Evolutionary conservation across 2,888 invertebrate species (phyloP), one percentile per base, ranked within the genome.

Genomic region (Amphipyra berbera): DNA sequence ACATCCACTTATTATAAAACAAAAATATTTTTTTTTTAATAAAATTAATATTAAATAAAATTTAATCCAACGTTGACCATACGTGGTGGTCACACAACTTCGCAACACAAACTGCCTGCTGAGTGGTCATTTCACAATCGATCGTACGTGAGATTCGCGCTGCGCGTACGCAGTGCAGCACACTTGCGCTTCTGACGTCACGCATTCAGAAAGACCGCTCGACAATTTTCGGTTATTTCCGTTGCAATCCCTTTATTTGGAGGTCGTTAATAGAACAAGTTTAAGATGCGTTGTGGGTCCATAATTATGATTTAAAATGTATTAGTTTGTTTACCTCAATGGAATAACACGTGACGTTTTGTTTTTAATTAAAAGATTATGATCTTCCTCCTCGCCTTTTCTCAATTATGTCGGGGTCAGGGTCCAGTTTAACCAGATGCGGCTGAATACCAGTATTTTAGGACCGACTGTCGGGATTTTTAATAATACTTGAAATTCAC

Each of bases 81-180:
- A 41, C 71, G 73, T 50, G 44, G 14, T 40, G 7, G 7, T 21
- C 10, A 13, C 6, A 12, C 60, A 40, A 41, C 42, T 33, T 21
- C 61, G 41, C 3, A 12, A 33, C 48, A 9, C 40, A 30, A 33
- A 74, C 78, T 74, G 64, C 53, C 5, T 61, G 76, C 76, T 78
- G 76, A 76, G 52, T 65, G 59, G 41, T 7, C 78, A 71, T 74
- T 76, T 78, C 67, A 68, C 56, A 76, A 77, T 33, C 15, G 35
- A 42, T 38, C 13, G 45, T 64, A 76, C 70, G 75, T 73, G 77
- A 77, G 74, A 60, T 62, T 61, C 30, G 53, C 60, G 48, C 12
- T 49, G 65, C 56, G 54, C 48, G 6, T 37, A 47, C 52, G 52
- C 42, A 21, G 15, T 46, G 56, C 47, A 53, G 56, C 47, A 53